Evolutionary conservation across 1,140 invertebrate species (phyloP), one percentile per base, ranked within the genome.

Genomic region (Magallana angulata): DNA sequence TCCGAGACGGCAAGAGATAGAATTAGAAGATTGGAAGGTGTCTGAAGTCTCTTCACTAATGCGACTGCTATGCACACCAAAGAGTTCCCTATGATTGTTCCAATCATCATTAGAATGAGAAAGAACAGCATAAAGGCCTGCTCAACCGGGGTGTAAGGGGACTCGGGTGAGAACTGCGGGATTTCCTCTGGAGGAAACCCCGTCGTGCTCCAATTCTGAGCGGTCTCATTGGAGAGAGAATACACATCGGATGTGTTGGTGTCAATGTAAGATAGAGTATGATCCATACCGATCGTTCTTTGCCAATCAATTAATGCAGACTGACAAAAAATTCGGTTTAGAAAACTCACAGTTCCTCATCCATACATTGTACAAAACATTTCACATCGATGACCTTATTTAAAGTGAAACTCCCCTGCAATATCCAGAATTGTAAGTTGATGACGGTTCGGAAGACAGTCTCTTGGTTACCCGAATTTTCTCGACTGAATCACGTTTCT

Each of bases 1-100:
- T 97, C 97, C 7, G 96, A 96, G 57, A 97, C 95, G 0, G 97
- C 97, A 82, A 97, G 94, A 3, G 97, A 97, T 76, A 97, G 96
- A n/a, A 97, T 95, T 18, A 97, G 95, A 87, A 96, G 96, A 93
- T 97, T 97, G 84, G 96, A 97, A 18, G 96, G 95, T 48, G 95
- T 94, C 85, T 95, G 95, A 18, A 96, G 91, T 68, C 94, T 93
- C 83, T 94, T 93, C 7, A 96, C 95, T n/a, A 96, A 91, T 30
- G 91, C 91, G 56, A 96, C 95, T 4, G 96, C 95, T 8, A 95
- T 93, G 90, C 95, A 95, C 62, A 96, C 96, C 62, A 96, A 92
- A 4, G 92, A 91, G 91, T 96, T 96, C 11, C 96, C 96, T 84
- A 94, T 85, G 80, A 94, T 88, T 9, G 93, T 95, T 81, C 92